Conservation (phyloP, 2,888 invertebrate species). For the Scaptomyza polygonia region DNA sequence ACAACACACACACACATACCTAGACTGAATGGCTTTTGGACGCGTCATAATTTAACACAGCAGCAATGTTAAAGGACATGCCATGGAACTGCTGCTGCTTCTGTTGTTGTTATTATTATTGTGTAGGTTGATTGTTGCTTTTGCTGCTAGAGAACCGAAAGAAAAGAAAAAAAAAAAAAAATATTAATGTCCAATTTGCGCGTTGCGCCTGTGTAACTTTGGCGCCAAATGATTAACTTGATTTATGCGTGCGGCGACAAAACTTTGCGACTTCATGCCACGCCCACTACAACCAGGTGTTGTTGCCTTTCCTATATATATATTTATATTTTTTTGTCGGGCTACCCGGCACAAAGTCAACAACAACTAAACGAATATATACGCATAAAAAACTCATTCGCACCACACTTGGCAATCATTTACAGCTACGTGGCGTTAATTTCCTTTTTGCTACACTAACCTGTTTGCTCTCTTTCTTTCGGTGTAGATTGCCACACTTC, state of each 20-base stretch:
- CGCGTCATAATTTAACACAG: constrained; percentile 64
- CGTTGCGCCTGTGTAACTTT: constrained; percentile 64
- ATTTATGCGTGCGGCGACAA: constrained; percentile 78
- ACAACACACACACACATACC: constrained; percentile 5
- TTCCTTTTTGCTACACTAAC: constrained; percentile 61
- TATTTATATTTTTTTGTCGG: constrained; percentile 5
- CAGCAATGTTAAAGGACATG: constrained; percentile 46
- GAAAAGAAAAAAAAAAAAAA: constrained; percentile 33
- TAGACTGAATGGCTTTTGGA: constrained; percentile 42
- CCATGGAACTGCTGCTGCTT: constrained; percentile 33
- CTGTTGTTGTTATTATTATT: constrained; percentile 14
- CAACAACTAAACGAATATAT: constrained; percentile 26
- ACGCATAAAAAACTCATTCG: constrained; percentile 57
- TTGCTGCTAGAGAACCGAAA: constrained; percentile 33
- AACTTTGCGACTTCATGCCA: constrained; percentile 53
- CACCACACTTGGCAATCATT: constrained; percentile 50
- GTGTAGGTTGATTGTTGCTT: constrained; percentile 21
- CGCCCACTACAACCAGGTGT: constrained; percentile 34
- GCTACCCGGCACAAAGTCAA: constrained; percentile 12
- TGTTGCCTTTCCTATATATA: constrained; percentile 7
- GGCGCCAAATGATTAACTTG: constrained; percentile 76
- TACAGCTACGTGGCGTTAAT: constrained; percentile 66
- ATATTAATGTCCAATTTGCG: constrained; percentile 80
- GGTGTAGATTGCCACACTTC: constrained; percentile 46
- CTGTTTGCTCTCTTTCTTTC: constrained; percentile 18